Evolutionary conservation across 2,797 vertebrate genomes (phyloP).

Genomic region (Cuculus canorus): DNA sequence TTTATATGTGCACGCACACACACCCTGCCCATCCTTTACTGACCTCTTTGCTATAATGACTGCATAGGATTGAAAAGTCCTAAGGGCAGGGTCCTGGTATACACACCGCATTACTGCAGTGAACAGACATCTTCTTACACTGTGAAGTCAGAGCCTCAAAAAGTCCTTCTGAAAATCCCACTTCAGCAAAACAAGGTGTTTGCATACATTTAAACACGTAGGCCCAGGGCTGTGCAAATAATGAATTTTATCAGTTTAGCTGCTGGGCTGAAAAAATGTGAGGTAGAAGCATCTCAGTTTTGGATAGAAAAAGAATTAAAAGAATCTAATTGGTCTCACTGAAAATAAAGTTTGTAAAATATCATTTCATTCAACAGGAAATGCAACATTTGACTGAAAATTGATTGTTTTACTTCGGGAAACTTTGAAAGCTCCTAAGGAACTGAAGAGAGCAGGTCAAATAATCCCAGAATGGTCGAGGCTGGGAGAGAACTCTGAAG

Average conservation of each 20-base stretch:
- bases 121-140: neutral
- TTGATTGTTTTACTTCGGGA: neutral
- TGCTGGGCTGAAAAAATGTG: neutral
- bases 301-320: neutral
- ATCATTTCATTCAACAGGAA: neutral
- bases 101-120: neutral
- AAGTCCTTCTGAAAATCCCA: neutral
- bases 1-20: neutral
- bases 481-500: neutral
- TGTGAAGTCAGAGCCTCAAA: neutral
- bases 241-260: neutral
- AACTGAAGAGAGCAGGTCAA: neutral
- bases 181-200: neutral
- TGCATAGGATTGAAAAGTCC: neutral
- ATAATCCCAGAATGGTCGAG: neutral
- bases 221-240: neutral
- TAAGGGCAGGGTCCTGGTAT: constrained; percentile 24
- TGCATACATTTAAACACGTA: neutral
- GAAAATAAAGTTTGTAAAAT: neutral
- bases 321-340: neutral
- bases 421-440: neutral
- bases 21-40: constrained; percentile 44
- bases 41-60: constrained; percentile 39
- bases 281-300: neutral
- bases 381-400: neutral